Evolutionary conservation across 2,888 invertebrate species (phyloP).

Genomic region (Agrochola lota): DNA sequence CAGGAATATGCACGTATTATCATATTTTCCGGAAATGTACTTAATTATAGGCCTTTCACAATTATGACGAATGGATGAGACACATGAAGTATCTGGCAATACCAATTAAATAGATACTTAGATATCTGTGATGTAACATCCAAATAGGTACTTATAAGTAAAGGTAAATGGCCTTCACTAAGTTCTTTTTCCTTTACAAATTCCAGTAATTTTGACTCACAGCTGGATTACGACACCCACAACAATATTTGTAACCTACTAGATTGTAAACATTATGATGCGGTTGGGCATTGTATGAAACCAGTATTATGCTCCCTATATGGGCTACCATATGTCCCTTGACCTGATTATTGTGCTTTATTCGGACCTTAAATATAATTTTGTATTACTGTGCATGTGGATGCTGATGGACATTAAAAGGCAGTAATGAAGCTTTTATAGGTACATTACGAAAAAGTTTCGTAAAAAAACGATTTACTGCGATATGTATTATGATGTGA

Average conservation of each 20-base stretch:
- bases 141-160: not conserved
- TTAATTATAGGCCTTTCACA: not conserved
- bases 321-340: slow-evolving; percentile 69
- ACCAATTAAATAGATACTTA: not conserved
- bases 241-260: slow-evolving; percentile 27
- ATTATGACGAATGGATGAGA: not conserved
- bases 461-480: not conserved
- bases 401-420: not conserved
- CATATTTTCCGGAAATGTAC: not conserved
- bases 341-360: slow-evolving; percentile 50
- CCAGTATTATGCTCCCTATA: slow-evolving; percentile 58
- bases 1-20: not conserved
- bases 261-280: slow-evolving; percentile 52
- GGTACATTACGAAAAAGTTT: too few relatives aligned
- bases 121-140: not conserved
- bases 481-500: not conserved
- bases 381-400: not conserved
- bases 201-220: slow-evolving; percentile 58
- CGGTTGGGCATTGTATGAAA: slow-evolving; percentile 58
- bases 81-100: not conserved
- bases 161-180: not conserved
- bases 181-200: slow-evolving; percentile 51
- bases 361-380: slow-evolving; percentile 6
- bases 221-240: slow-evolving; percentile 50
- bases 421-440: not conserved